phyloP scores from a whole-genome alignment of 2,888 invertebrate genomes.

The Cryptus armator region DNA sequence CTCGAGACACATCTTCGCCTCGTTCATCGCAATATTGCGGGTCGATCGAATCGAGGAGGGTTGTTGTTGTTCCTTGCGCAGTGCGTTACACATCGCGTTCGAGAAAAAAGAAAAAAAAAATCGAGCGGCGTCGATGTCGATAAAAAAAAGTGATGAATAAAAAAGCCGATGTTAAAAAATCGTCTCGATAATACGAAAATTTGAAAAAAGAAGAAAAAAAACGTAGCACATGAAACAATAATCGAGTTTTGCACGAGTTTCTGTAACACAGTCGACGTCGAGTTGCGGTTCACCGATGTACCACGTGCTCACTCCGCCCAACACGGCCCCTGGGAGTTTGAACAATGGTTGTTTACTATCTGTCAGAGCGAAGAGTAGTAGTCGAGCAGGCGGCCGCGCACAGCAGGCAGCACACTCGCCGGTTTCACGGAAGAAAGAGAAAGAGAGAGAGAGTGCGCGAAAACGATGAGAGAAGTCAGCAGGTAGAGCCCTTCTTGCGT shows the following conservation, averaged over 20 bases:
- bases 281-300: constrained; percentile 37
- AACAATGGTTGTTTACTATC: constrained; percentile 78
- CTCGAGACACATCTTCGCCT: constrained; percentile 6
- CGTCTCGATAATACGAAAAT: not conserved
- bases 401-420: constrained; percentile 36
- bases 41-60: constrained; percentile 51
- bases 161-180: not conserved
- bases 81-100: constrained; percentile 5
- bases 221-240: not conserved
- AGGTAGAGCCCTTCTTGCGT: not conserved
- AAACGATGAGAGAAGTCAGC: constrained; percentile 10
- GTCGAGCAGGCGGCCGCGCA: constrained; percentile 10
- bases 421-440: constrained; percentile 21
- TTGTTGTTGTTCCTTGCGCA: constrained; percentile 51
- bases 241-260: constrained; percentile 12
- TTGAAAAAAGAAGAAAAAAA: not conserved
- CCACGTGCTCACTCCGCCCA: constrained; percentile 57
- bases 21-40: constrained; percentile 19
- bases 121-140: not conserved
- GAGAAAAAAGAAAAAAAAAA: not conserved
- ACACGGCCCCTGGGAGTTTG: constrained; percentile 53
- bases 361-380: constrained; percentile 70
- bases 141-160: not conserved
- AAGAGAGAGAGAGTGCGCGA: not conserved
- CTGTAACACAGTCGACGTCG: constrained; percentile 17